Percentiles rank a stretch among this genome's conserved stretches.
Evolutionary conservation across 2,113 vertebrate genomes (phyloP).

Genomic region (Ursus arctos): DNA sequence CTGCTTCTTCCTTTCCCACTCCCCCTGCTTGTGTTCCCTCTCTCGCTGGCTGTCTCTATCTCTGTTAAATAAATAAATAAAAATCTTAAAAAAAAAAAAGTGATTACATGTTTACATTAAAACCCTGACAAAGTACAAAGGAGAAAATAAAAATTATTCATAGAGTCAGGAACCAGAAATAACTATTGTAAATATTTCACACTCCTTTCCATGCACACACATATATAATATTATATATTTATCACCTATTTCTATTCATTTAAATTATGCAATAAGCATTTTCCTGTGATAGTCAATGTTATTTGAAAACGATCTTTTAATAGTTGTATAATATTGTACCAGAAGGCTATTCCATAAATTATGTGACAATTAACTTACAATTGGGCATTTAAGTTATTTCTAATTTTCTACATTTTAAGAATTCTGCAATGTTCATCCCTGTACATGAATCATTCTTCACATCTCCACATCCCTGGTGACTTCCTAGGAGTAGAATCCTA

Average conservation of each 20-base stretch:
- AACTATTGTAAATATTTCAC: constrained; percentile 14
- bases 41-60: too few species aligned
- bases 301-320: neutral
- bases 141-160: neutral
- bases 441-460: neutral
- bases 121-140: neutral
- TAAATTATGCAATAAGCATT: constrained; percentile 29
- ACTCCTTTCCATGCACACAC: neutral
- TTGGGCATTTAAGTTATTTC: neutral
- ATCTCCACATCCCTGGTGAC: neutral
- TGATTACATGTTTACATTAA: neutral
- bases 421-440: neutral
- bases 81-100: too few species aligned
- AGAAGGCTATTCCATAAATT: constrained; percentile 20
- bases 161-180: neutral
- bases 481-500: neutral
- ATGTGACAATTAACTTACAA: constrained; percentile 23
- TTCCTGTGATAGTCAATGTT: neutral
- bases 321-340: neutral
- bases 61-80: too few species aligned
- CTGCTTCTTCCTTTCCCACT: too few species aligned
- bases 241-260: constrained; percentile 32
- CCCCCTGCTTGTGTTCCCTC: too few species aligned
- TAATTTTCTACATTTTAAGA: constrained; percentile 32
- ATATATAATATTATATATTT: constrained; percentile 26